Evolutionary conservation across 2,113 vertebrate genomes (phyloP).

Genomic region (Cyanoderma ruficeps): DNA sequence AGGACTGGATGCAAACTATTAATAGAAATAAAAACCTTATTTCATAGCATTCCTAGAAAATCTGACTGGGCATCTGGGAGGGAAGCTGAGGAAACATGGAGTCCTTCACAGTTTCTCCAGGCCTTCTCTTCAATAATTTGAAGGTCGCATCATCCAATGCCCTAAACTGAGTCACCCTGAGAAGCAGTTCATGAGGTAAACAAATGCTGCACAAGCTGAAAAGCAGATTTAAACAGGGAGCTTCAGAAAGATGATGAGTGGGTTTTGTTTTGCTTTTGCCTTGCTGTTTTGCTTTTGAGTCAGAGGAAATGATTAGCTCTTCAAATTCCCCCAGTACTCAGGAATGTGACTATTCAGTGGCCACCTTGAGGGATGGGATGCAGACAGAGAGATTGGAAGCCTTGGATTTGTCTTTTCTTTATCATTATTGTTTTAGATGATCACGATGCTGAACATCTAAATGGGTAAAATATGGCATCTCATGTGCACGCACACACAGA

Average conservation of each 20-base stretch:
- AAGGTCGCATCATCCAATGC: fast-evolving
- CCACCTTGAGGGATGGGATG: neutral
- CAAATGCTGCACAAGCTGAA: neutral
- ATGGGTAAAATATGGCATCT: neutral
- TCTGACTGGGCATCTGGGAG: neutral
- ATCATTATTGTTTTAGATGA: neutral
- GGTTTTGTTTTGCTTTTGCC: neutral
- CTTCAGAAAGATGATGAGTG: neutral
- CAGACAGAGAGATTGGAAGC: neutral
- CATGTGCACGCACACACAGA: fast-evolving
- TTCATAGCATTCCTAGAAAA: neutral
- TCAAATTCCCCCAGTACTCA: neutral
- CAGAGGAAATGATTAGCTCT: neutral
- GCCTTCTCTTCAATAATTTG: neutral
- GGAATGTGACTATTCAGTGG: neutral
- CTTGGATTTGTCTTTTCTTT: neutral
- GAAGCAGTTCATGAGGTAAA: neutral
- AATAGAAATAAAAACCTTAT: neutral
- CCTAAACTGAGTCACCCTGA: neutral
- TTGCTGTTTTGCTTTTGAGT: neutral
- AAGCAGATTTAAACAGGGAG: neutral
- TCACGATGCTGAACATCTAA: neutral
- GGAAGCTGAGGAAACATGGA: neutral
- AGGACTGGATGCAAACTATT: neutral
- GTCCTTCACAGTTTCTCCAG: neutral